Base-by-base conservation (phyloP, 1,140 invertebrate species). In the Aethina tumida region DNA sequence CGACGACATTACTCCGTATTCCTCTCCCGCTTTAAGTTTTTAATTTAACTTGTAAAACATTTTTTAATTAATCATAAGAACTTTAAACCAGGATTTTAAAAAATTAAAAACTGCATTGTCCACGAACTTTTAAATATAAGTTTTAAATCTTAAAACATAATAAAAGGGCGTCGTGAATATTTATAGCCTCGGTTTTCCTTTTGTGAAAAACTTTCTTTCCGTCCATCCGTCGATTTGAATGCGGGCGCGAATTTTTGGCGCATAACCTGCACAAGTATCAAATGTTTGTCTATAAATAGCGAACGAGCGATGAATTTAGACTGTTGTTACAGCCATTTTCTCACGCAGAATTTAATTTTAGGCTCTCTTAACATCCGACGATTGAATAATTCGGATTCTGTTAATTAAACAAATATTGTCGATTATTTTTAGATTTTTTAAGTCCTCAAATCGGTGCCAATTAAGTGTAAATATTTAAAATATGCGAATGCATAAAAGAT, bases 241-340 rank as follows among this genome's bases (percentile, higher is more conserved):
- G 24, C 24, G n/a, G 14, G 14, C 24, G 14, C 13, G 14, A n/a
- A 26, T 26, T 10, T n/a, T 26, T 10, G n/a, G 10, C 19, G 7
- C 16, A 20, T 39, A 39, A 39, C 36, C 36, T 39, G 37, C 33
- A 34, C 39, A 28, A 35, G 39, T 35, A 33, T 41, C 32, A 33
- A 41, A 33, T 35, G 31, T 41, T 41, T 41, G 7, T 16, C 31
- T 41, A 41, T 29, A 41, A 41, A 41, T 41, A 41, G 17, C 15
- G n/a, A 26, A 35, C 24, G n/a, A 32, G 12, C 24, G 39, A 12
- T 41, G 39, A 31, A 41, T 41, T 41, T 41, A 41, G 25, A 41
- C 24, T 26, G 28, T 25, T 18, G 33, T 25, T 35, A 41, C 35
- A 41, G 18, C 33, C 31, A 29, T 35, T 28, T 28, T 33, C 28